These are phyloP conservation scores for Aporrectodea caliginosa DNA, from an alignment of 1,140 invertebrate species.

Conservation along the genomic window DNA sequence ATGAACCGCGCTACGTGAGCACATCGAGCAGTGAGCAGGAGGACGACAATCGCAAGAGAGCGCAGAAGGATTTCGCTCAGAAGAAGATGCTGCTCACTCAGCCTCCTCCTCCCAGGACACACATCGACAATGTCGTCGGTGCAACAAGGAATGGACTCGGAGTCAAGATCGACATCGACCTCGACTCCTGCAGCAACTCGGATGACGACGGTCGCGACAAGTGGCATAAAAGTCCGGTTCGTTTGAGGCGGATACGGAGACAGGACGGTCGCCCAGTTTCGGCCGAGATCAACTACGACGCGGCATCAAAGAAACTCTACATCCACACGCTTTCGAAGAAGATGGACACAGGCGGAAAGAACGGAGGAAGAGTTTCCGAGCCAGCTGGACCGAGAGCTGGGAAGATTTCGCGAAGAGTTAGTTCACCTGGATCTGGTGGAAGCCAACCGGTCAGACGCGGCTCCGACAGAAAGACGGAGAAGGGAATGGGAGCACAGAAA, in stretches of 20 bases:
- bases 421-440: no score
- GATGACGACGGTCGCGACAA: neutral
- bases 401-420: neutral
- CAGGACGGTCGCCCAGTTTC: slow-evolving; percentile 5
- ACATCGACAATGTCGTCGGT: no score
- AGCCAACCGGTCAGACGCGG: no score
- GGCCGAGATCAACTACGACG: neutral
- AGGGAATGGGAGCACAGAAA: no score
- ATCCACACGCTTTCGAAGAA: neutral
- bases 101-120: no score
- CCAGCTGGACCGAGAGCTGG: no score
- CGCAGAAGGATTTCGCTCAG: no score
- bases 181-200: neutral
- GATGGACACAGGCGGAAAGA: neutral
- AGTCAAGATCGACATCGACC: neutral
- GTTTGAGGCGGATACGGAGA: neutral
- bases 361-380: no score
- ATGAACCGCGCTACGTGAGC: no score
- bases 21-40: neutral
- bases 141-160: neutral
- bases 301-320: neutral
- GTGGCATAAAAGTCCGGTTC: slow-evolving; percentile 8
- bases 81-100: no score
- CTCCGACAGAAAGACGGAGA: neutral
- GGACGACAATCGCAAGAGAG: neutral